Evolutionary conservation across 92 coral and sea anemone genomes (phyloP).

Genomic region (Hydrozoanthus gracilis): DNA sequence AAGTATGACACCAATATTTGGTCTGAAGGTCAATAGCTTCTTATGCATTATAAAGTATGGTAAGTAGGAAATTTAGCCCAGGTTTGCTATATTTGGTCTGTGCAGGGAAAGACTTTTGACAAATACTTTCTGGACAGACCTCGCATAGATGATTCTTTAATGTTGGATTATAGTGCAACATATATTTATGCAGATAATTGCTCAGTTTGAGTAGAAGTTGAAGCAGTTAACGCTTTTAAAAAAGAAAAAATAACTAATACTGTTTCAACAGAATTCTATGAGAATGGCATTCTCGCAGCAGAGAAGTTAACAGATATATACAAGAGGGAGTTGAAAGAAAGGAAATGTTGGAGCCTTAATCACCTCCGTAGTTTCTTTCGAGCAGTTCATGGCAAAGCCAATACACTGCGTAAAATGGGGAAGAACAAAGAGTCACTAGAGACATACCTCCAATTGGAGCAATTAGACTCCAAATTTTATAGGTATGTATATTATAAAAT

Average conservation of each 20-base stretch:
- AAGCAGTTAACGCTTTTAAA: no score
- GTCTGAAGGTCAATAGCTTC: no score
- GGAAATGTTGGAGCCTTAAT: constrained; percentile 68
- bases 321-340: constrained; percentile 54
- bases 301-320: constrained; percentile 59
- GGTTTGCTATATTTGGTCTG: no score
- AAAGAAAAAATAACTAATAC: not conserved
- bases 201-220: no score
- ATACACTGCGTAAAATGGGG: constrained; percentile 78
- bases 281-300: constrained; percentile 74
- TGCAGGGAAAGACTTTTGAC: no score
- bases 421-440: constrained; percentile 65
- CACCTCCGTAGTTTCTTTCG: constrained; percentile 78
- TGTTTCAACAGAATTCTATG: constrained; percentile 60
- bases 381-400: constrained; percentile 83
- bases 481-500: constrained; percentile 61
- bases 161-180: no score
- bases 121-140: no score
- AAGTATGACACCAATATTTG: no score
- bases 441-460: constrained; percentile 69
- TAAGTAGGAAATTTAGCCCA: no score
- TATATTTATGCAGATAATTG: no score
- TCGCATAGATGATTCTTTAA: no score
- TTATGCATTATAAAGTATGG: no score
- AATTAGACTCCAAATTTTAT: constrained; percentile 65